These are phyloP conservation scores for Hemiprocne comata DNA, from an alignment of 2,113 vertebrate genomes.

Conservation along the genomic window DNA sequence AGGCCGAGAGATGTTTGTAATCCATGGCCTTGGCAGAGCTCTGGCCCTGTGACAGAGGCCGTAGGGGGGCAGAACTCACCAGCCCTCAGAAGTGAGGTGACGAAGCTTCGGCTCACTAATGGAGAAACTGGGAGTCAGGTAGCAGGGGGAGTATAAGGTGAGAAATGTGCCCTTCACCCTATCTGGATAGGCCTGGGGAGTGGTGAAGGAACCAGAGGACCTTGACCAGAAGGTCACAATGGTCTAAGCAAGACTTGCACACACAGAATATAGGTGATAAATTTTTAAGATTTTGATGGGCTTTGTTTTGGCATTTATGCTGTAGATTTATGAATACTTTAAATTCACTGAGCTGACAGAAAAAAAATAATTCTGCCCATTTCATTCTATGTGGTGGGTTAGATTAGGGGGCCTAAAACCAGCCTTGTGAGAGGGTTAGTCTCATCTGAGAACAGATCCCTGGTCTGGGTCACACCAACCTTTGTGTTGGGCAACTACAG, in stretches of 20 bases:
- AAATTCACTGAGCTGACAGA: neutral
- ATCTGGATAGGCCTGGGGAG: accelerated
- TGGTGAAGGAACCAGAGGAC: neutral
- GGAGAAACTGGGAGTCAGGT: neutral
- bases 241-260: neutral
- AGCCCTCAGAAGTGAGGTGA: accelerated
- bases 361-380: accelerated
- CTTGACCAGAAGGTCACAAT: accelerated
- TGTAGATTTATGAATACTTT: neutral
- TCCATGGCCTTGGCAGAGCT: neutral
- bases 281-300: accelerated
- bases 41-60: neutral
- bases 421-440: neutral
- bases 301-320: neutral
- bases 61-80: neutral
- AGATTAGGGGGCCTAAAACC: no score
- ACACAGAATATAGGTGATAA: accelerated
- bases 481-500: accelerated
- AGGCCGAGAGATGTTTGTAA: neutral
- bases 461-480: neutral
- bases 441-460: neutral
- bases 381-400: accelerated
- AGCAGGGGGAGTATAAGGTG: neutral
- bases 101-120: neutral
- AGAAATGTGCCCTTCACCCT: accelerated